Conservation (phyloP, 2,888 invertebrate genomes). For the Belgica antarctica region DNA sequence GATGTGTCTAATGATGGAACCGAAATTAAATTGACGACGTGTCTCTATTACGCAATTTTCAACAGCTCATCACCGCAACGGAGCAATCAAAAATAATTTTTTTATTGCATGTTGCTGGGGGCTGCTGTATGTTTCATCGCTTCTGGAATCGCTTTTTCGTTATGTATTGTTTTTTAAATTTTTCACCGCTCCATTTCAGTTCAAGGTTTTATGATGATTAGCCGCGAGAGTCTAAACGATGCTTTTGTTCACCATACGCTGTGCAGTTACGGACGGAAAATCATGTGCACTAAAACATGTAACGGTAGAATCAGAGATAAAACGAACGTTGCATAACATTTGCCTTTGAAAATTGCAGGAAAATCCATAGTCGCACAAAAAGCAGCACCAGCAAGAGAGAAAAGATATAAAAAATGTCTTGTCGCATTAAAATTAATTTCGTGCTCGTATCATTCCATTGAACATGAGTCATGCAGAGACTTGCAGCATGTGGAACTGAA, state of each 20-base stretch:
- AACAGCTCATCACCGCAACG: constrained; percentile 9
- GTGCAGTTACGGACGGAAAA: neutral
- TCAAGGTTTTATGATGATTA: constrained; percentile 24
- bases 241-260: neutral
- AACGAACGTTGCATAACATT: constrained; percentile 13
- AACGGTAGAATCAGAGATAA: constrained; percentile 18
- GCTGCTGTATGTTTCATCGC: constrained; percentile 16
- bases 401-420: constrained; percentile 8
- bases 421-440: constrained; percentile 16
- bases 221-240: neutral
- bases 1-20: too few relatives aligned
- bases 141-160: constrained; percentile 10
- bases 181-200: constrained; percentile 1
- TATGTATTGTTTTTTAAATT: constrained; percentile 4
- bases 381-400: neutral
- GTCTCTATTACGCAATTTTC: neutral
- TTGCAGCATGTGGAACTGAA: neutral
- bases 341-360: constrained; percentile 19
- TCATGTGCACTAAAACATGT: constrained; percentile 2
- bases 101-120: constrained; percentile 14
- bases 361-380: constrained; percentile 5
- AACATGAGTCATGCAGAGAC: neutral
- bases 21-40: neutral
- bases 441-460: neutral
- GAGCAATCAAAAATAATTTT: neutral